A percentile compares a stretch with the other conserved stretches of the same genome.
These are phyloP conservation scores for Hesperophylax magnus DNA, from an alignment of 1,140 invertebrate species.

Conservation along the genomic window DNA sequence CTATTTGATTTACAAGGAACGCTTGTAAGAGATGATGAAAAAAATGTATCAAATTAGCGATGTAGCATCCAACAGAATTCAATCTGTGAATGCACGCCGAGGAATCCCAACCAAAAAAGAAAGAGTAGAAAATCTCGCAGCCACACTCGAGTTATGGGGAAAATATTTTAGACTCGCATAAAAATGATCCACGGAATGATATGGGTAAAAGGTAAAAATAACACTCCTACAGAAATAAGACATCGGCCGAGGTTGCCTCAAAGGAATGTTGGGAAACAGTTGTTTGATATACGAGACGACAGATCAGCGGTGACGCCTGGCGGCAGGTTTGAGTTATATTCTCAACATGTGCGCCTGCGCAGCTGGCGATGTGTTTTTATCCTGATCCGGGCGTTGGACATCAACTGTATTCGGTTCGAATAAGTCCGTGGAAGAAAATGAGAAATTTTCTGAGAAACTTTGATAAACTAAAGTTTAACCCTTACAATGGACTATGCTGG, in stretches of 20 bases:
- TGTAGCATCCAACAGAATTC: neutral
- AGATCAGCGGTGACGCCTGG: slow-evolving; percentile 17
- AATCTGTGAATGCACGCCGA: neutral
- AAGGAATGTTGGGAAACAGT: slow-evolving; percentile 34
- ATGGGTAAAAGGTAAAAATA: slow-evolving; percentile 38
- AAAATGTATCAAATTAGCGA: no score
- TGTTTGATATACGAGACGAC: slow-evolving; percentile 42
- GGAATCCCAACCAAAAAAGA: neutral
- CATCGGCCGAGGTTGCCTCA: slow-evolving; percentile 1
- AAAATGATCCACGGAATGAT: slow-evolving; percentile 29
- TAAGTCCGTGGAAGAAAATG: no score
- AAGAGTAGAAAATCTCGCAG: neutral
- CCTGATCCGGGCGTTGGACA: no score
- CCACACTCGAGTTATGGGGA: slow-evolving; percentile 15
- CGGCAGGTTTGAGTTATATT: slow-evolving; percentile 10
- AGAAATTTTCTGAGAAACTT: no score
- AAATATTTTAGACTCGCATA: slow-evolving; percentile 25
- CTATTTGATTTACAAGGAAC: no score
- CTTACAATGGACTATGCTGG: no score
- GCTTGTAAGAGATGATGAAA: no score
- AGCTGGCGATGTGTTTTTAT: no score
- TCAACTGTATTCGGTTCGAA: no score
- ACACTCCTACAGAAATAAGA: slow-evolving; percentile 36
- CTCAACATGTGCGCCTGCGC: neutral
- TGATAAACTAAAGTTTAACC: no score